phyloP scores from a whole-genome alignment of 2,888 invertebrate species.

The Mesorhabditis belari region DNA sequence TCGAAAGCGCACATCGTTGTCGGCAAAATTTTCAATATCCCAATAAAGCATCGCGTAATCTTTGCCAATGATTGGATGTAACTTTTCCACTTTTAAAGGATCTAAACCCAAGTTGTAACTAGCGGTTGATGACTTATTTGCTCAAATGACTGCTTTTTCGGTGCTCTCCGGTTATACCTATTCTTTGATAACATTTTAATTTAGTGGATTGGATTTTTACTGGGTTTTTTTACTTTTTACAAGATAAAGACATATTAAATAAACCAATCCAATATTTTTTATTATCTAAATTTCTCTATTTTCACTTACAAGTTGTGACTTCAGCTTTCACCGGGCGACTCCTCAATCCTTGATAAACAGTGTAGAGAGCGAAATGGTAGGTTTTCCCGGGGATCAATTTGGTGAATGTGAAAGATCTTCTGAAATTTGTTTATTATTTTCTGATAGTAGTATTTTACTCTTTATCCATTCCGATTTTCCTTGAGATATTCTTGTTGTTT shows the following conservation, averaged over 20 bases:
- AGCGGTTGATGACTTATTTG: no score
- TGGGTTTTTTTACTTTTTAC: background rate
- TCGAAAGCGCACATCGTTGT: slow-evolving; percentile 44
- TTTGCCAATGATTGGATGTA: slow-evolving; percentile 45
- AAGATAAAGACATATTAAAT: background rate
- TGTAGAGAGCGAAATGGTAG: slow-evolving; percentile 44
- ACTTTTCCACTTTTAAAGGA: slow-evolving; percentile 46
- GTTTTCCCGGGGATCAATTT: slow-evolving; percentile 51
- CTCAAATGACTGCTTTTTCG: no score
- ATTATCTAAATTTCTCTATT: background rate
- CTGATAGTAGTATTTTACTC: slow-evolving; percentile 24
- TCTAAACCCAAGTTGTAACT: no score
- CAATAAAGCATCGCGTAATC: slow-evolving; percentile 47
- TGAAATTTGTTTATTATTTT: slow-evolving; percentile 12
- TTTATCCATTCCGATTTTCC: slow-evolving; percentile 38
- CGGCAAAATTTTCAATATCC: slow-evolving; percentile 51
- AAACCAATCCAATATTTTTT: background rate
- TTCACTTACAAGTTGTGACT: slow-evolving; percentile 44
- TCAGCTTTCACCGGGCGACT: slow-evolving; percentile 43
- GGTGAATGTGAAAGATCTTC: slow-evolving; percentile 49
- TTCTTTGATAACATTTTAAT: background rate
- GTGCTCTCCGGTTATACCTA: no score
- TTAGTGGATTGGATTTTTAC: background rate
- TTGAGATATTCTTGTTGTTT: slow-evolving; percentile 46
- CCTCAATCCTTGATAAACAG: slow-evolving; percentile 41